Percentiles rank a stretch among this genome's conserved stretches.
phyloP scores from a whole-genome alignment of 2,888 invertebrate genomes.

The Xestobium rufovillosum region DNA sequence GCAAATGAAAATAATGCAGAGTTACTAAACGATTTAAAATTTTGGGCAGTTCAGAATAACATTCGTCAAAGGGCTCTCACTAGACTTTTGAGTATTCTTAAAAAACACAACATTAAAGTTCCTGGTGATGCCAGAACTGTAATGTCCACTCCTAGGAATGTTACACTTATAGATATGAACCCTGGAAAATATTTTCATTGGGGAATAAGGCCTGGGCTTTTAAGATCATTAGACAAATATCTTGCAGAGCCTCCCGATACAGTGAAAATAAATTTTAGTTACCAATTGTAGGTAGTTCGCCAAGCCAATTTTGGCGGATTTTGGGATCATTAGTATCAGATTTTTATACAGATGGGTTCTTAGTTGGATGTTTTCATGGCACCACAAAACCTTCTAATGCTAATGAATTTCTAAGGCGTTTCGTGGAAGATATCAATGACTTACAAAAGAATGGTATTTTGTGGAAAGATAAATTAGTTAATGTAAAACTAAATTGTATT shows the following conservation, averaged over 20 bases:
- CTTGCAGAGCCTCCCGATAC: not conserved
- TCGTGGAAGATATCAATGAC: not conserved
- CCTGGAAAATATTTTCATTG: not conserved
- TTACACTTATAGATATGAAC: not conserved
- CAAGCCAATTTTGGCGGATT: not conserved
- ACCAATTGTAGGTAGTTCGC: not conserved
- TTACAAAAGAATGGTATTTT: not conserved
- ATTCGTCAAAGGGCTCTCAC: too few species aligned
- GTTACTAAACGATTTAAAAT: too few species aligned
- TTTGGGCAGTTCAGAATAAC: too few species aligned
- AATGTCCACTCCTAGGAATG: not conserved
- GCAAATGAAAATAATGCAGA: too few species aligned
- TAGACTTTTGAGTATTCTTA: too few species aligned
- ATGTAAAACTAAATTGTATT: not conserved
- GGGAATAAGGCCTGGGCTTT: not conserved
- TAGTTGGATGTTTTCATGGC: not conserved
- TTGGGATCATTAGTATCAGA: not conserved
- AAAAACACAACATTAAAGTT: too few species aligned
- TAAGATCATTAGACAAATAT: not conserved
- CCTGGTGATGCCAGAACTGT: constrained; percentile 1
- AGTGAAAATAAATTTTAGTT: not conserved
- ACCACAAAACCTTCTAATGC: not conserved
- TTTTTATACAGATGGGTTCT: not conserved
- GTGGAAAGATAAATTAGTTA: not conserved
- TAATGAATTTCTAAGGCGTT: not conserved